Conservation (phyloP, 2,888 invertebrate genomes). For the Antheraea assamensis region DNA sequence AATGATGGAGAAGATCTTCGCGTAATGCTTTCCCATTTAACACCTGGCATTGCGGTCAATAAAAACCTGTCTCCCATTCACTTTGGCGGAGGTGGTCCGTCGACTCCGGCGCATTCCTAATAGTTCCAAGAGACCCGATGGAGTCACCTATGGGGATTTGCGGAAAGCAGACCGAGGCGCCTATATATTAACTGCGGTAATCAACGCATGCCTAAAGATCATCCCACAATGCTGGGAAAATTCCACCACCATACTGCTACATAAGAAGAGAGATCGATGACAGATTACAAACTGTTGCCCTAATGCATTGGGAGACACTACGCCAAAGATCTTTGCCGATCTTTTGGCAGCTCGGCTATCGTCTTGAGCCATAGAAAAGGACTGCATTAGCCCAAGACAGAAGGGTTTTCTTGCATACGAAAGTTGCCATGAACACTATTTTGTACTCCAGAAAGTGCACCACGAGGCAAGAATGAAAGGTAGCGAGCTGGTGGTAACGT, state of each 20-base stretch:
- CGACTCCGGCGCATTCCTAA: background rate
- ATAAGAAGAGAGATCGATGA: background rate
- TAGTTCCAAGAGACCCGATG: background rate
- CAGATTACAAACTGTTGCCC: background rate
- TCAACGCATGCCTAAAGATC: background rate
- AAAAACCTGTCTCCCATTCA: background rate
- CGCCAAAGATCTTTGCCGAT: background rate
- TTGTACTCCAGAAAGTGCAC: background rate
- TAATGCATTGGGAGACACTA: background rate
- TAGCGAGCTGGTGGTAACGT: background rate
- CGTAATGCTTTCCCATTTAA: background rate
- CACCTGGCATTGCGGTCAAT: background rate
- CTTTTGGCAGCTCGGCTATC: background rate
- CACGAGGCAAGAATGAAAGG: background rate
- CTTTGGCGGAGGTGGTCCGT: background rate
- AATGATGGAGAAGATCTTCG: background rate
- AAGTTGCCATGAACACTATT: background rate
- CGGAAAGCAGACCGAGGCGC: no score
- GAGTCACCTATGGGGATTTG: no score
- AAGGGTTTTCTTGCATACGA: background rate
- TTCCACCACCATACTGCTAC: background rate
- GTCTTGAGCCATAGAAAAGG: background rate
- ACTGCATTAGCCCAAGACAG: background rate
- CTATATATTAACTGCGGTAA: background rate
- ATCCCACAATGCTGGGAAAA: background rate